Percentiles rank a stretch among this genome's conserved stretches.
Evolutionary conservation across 2,888 invertebrate species (phyloP).

Genomic region (Bruchidius siliquastri): DNA sequence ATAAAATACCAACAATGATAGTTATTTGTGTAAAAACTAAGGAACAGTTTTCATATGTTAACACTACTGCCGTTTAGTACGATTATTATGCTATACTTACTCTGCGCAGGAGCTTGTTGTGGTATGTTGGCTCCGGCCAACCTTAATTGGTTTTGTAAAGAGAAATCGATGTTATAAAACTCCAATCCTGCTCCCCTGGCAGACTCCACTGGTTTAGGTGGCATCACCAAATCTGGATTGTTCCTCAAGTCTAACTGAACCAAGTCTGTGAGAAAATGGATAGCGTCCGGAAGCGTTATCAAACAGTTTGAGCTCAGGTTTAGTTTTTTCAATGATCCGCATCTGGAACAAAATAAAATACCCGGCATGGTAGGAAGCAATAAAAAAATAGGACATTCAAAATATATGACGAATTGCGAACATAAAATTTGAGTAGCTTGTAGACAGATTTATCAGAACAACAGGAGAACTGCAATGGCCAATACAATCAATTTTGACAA

Average conservation of each 20-base stretch:
- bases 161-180: constrained; percentile 99
- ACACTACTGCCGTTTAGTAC: too few relatives aligned
- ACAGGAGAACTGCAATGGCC: too few relatives aligned
- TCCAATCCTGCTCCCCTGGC: constrained; percentile 72
- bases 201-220: constrained; percentile 87
- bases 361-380: too few relatives aligned
- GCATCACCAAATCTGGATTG: constrained; percentile 95
- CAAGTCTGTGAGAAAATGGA: constrained; percentile 87
- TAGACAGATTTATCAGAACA: too few relatives aligned
- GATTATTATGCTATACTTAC: constrained; percentile 47
- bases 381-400: too few relatives aligned
- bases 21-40: too few relatives aligned
- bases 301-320: constrained; percentile 90
- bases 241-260: constrained; percentile 86
- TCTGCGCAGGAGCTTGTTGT: constrained; percentile 63
- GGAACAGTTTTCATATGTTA: too few relatives aligned
- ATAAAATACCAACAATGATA: too few relatives aligned
- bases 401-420: too few relatives aligned
- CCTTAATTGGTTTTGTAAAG: constrained; percentile 88
- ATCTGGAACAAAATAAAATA: constrained; percentile 54
- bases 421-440: too few relatives aligned
- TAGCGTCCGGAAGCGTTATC: constrained; percentile 95
- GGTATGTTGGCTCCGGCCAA: constrained; percentile 86
- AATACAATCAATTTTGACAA: too few relatives aligned
- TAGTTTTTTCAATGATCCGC: constrained; percentile 87